These are phyloP conservation scores for Spodoptera exigua DNA, from an alignment of 2,888 invertebrate species.

Conservation along the genomic window DNA sequence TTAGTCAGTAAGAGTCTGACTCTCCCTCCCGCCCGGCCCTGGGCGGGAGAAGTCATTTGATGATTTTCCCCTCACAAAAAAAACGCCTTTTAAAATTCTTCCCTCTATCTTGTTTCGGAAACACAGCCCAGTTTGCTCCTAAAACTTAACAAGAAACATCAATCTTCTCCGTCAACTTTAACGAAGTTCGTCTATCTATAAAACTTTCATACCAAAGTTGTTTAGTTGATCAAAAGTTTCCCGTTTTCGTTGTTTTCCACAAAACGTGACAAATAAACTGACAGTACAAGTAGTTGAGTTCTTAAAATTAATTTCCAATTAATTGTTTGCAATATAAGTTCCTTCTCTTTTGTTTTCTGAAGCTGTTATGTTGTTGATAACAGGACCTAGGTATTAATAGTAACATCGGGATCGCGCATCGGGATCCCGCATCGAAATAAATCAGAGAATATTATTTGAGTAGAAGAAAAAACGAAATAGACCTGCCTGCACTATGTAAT, in stretches of 20 bases:
- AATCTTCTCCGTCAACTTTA: not conserved
- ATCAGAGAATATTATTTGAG: too few species aligned
- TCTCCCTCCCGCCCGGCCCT: too few species aligned
- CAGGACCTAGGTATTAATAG: slow-evolving; percentile 11
- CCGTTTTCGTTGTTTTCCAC: slow-evolving; percentile 12
- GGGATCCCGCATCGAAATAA: too few species aligned
- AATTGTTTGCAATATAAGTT: slow-evolving; percentile 53
- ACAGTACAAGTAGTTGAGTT: slow-evolving; percentile 27
- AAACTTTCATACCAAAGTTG: slow-evolving; percentile 17
- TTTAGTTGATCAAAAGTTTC: slow-evolving; percentile 14
- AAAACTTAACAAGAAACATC: not conserved
- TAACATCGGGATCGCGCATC: too few species aligned
- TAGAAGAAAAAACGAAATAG: too few species aligned
- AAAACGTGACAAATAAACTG: slow-evolving; percentile 36
- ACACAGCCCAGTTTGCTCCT: not conserved
- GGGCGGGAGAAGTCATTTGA: too few species aligned
- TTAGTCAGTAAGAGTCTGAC: too few species aligned
- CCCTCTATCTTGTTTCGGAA: too few species aligned
- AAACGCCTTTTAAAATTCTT: too few species aligned
- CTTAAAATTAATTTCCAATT: slow-evolving; percentile 55
- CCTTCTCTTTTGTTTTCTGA: slow-evolving; percentile 39
- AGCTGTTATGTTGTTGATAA: slow-evolving; percentile 28
- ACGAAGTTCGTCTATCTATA: slow-evolving; percentile 11
- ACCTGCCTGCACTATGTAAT: too few species aligned
- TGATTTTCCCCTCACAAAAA: too few species aligned